Evolutionary conservation across 1,140 invertebrate genomes (phyloP).

Genomic region (Teleogryllus occipitalis): DNA sequence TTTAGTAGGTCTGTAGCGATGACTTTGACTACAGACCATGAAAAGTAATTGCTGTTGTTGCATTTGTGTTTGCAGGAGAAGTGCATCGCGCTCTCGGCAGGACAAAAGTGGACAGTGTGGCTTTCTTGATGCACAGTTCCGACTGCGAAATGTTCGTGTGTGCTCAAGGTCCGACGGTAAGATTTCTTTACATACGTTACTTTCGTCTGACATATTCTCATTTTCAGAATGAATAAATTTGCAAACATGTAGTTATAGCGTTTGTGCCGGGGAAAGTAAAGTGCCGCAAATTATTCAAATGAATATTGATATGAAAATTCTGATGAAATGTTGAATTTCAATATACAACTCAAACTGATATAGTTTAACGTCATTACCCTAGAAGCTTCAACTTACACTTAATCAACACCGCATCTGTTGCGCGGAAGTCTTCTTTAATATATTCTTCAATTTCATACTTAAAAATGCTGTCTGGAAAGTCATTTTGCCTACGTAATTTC

Average conservation of each 20-base stretch:
- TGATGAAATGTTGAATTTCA: no score
- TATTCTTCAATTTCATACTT: no score
- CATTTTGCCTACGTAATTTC: no score
- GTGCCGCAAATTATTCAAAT: neutral
- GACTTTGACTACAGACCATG: no score
- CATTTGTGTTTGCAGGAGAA: constrained; percentile 23
- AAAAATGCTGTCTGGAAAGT: no score
- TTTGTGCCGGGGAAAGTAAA: neutral
- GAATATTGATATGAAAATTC: neutral
- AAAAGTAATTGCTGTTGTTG: no score
- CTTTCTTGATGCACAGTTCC: constrained; percentile 37
- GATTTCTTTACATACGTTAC: constrained; percentile 3
- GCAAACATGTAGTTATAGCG: neutral
- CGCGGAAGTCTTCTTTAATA: no score
- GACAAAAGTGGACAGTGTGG: constrained; percentile 36
- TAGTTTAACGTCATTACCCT: no score
- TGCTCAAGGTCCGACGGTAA: constrained; percentile 35
- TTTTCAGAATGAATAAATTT: neutral
- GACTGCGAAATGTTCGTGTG: constrained; percentile 36
- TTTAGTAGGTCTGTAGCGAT: no score
- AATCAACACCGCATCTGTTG: no score
- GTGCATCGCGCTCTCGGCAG: constrained; percentile 30
- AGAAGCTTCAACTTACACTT: no score
- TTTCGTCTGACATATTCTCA: neutral
- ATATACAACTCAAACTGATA: no score